Base-by-base conservation (phyloP, 2,113 vertebrate species). In the Tachysurus fulvidraco region DNA sequence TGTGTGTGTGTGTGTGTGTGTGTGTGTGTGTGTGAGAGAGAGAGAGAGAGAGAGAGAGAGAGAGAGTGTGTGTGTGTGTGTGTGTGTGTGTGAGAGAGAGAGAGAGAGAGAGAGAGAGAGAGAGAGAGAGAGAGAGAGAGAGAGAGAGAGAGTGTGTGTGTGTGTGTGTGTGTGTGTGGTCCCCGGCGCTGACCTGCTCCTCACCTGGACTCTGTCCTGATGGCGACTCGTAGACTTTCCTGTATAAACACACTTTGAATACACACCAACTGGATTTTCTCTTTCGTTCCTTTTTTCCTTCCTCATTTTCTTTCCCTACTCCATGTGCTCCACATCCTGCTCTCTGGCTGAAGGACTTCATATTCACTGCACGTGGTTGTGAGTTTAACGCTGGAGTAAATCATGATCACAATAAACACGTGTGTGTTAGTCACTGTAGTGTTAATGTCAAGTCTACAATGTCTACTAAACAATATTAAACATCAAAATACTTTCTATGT, bases 201-300 rank as follows among this genome's bases (percentile, higher is more conserved):
- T 30, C 5, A 78, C 76, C 76, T n/a, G 4, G 23, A 52, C 50
- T 54, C 76, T 28, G 54, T 59, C 54, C 77, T 79, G 28, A 36
- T 54, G 21, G 1, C 10, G 11, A 76, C 4, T 28, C 54, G 4
- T 17, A 57, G 54, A 79, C 19, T 16, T 28, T 79, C 77, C 28
- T 79, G 12, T 36, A 79, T 23, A 79, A 79, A 79, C 77, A 59
- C 54, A 36, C 77, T 79, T 79, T 79, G 77, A 79, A 79, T 79
- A 79, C n/a, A 79, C 77, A 59, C 50, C 52, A 79, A 21, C 77
- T 59, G 77, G 54, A 59, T 19, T 79, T 36, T 79, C 54, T 21
- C 52, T 55, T 36, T 36, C 9, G 73, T 30, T 78, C 17, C 25
- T 77, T 77, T 0, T 28, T 55, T 78, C n/a, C 50, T 78, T 55